Conservation (phyloP, 2,797 vertebrate species). For the Chloroceryle inda region DNA sequence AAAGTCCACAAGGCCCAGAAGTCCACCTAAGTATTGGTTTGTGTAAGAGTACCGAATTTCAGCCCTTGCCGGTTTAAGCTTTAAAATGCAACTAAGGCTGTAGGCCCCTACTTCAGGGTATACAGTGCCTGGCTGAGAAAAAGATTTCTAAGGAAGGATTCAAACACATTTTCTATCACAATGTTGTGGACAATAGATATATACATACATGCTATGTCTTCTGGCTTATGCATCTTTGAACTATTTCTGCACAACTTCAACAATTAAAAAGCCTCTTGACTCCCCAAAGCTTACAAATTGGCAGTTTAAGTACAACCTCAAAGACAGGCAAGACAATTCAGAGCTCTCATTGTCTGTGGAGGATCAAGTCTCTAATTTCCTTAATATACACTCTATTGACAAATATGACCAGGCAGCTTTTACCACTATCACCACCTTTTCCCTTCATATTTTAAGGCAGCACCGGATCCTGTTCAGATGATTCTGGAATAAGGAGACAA, state of each 20-base stretch:
- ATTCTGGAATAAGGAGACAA: neutral
- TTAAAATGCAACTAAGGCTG: neutral
- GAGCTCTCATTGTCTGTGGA: neutral
- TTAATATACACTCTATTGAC: fast-evolving
- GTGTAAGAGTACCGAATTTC: neutral
- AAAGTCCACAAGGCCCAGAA: neutral
- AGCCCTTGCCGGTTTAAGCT: neutral
- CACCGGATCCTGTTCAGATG: neutral
- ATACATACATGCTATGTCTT: neutral
- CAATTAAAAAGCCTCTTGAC: neutral
- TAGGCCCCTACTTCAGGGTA: neutral
- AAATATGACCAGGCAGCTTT: neutral
- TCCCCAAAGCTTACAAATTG: neutral
- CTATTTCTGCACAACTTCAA: neutral
- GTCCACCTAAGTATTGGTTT: fast-evolving
- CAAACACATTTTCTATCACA: neutral
- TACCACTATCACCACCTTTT: neutral
- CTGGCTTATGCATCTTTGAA: neutral
- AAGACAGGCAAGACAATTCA: neutral
- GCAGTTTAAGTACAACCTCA: neutral
- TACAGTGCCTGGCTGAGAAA: fast-evolving
- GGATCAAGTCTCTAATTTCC: neutral
- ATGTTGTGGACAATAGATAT: too few species aligned
- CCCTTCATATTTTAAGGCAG: neutral
- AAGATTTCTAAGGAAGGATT: neutral